Evolutionary conservation across 2,797 vertebrate genomes (phyloP).

Genomic region (Babyrousa celebensis): DNA sequence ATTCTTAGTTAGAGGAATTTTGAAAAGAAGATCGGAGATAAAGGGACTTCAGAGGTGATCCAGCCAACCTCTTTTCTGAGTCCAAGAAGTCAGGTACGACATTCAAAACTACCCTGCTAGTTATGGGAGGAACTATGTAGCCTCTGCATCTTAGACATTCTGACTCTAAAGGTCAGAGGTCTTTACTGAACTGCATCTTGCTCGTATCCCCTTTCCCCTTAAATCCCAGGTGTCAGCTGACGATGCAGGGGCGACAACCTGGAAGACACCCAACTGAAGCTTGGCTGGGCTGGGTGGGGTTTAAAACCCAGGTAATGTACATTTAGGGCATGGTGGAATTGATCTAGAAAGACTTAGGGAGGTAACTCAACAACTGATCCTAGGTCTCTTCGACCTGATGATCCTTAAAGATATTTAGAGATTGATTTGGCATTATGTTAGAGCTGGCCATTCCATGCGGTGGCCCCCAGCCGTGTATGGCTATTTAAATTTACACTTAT

Average conservation of each 20-base stretch:
- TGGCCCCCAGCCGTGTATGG: not conserved
- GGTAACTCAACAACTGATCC: not conserved
- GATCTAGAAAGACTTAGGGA: not conserved
- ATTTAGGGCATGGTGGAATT: not conserved
- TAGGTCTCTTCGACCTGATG: not conserved
- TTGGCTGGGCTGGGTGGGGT: not conserved
- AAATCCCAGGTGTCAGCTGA: not conserved
- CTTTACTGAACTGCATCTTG: not conserved
- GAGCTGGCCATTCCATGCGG: not conserved
- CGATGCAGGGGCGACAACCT: fast-evolving
- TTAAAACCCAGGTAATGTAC: not conserved
- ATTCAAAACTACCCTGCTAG: fast-evolving
- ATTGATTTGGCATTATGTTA: not conserved
- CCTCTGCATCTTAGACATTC: not conserved
- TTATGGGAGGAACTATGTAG: not conserved
- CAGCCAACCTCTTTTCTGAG: not conserved
- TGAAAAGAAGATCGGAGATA: not conserved
- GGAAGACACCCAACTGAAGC: not conserved
- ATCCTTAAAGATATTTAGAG: not conserved
- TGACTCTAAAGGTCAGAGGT: not conserved
- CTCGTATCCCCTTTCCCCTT: not conserved
- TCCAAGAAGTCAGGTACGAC: not conserved
- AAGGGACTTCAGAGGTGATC: not conserved
- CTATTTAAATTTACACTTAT: not conserved
- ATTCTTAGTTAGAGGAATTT: slow-evolving; percentile 19